phyloP scores from a whole-genome alignment of 2,888 invertebrate species.

The Tryphoninae sp. region DNA sequence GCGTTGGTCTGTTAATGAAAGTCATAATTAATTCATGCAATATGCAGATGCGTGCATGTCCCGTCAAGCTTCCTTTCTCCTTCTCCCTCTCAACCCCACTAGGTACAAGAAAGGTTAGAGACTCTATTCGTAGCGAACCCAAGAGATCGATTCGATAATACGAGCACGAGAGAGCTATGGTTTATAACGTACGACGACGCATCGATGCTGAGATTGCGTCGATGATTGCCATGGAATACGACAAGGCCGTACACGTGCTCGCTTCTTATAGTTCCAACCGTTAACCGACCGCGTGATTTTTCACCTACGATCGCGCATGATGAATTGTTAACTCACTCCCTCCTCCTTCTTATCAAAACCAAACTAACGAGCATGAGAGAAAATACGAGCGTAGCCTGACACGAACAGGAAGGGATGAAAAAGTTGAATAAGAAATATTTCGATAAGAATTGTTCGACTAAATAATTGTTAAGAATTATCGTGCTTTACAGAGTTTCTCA shows the following conservation, averaged over 20 bases:
- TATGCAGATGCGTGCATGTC: constrained; percentile 45
- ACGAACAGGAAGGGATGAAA: not conserved
- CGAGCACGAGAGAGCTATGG: not conserved
- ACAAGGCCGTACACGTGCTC: not conserved
- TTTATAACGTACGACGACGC: constrained; percentile 20
- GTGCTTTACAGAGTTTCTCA: not conserved
- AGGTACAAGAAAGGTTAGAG: not conserved
- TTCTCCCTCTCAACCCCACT: not conserved
- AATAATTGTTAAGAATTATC: not conserved
- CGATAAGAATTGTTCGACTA: not conserved
- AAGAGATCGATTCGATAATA: constrained; percentile 18
- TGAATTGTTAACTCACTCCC: not conserved
- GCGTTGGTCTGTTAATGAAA: constrained; percentile 52
- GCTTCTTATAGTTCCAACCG: not conserved
- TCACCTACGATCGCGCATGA: not conserved
- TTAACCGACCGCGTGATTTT: not conserved
- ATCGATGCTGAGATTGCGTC: constrained; percentile 22
- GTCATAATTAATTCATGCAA: constrained; percentile 61
- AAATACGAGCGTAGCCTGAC: no score
- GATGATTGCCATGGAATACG: constrained; percentile 19
- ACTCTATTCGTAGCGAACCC: not conserved
- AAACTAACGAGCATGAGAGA: not conserved
- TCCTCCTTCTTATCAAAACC: not conserved
- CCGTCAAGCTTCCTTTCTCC: not conserved
- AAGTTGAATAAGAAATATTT: not conserved